These are phyloP conservation scores for Macrophya alboannulata DNA, from an alignment of 2,888 invertebrate species.

Conservation along the genomic window DNA sequence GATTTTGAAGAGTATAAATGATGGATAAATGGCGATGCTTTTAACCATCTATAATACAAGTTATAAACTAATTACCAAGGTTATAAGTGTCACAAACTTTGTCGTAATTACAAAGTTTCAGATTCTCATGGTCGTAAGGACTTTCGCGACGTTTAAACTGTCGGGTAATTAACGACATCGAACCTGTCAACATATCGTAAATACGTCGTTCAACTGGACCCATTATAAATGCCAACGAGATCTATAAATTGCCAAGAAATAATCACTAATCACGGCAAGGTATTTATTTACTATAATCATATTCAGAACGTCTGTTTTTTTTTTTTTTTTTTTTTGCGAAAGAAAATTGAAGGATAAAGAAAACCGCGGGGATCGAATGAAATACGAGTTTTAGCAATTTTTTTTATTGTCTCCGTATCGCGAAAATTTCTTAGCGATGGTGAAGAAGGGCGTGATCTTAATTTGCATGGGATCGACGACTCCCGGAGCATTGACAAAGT, in stretches of 20 bases:
- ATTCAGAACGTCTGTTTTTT: neutral
- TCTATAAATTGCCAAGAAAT: neutral
- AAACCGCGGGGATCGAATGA: neutral
- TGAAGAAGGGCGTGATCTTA: neutral
- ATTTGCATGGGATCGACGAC: neutral
- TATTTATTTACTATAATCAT: neutral
- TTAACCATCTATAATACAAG: neutral
- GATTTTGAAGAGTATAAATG: neutral
- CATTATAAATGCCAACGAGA: too few relatives aligned
- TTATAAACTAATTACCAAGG: conserved; percentile 31
- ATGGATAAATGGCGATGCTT: neutral
- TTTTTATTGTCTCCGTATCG: neutral
- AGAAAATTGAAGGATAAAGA: neutral
- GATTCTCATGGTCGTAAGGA: conserved; percentile 16
- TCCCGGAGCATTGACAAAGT: neutral
- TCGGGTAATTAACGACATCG: conserved; percentile 22
- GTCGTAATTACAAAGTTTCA: conserved; percentile 41
- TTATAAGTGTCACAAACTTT: conserved; percentile 23
- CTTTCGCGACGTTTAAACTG: neutral
- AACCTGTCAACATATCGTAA: conserved; percentile 14
- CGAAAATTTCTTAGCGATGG: neutral
- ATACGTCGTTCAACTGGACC: neutral
- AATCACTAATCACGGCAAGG: neutral
- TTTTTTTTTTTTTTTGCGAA: neutral
- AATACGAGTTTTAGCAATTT: neutral